Evolutionary conservation across 2,113 vertebrate genomes (phyloP).

Genomic region (Lethenteron camtschaticum): DNA sequence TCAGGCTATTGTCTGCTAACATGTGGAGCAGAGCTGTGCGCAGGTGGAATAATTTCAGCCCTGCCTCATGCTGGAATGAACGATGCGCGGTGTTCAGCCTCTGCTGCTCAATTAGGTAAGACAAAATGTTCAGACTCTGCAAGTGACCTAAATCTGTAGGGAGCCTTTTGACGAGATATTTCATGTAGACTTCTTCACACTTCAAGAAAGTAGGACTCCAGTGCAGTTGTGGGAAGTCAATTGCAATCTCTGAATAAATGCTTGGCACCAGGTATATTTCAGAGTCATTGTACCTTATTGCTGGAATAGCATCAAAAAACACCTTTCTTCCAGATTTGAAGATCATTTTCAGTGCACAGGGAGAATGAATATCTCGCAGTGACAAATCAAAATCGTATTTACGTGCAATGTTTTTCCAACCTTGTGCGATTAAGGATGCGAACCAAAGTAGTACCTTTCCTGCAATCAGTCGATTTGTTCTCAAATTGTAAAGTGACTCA

Average conservation of each 20-base stretch:
- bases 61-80: no score
- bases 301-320: background rate
- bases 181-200: background rate
- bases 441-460: background rate
- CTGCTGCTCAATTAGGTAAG: background rate
- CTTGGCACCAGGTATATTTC: slow-evolving; percentile 3
- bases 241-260: background rate
- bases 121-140: background rate
- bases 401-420: background rate
- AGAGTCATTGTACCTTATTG: background rate
- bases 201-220: background rate
- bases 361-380: background rate
- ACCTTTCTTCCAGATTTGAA: background rate
- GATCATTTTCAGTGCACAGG: background rate
- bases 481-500: no score
- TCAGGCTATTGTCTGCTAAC: no score
- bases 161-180: background rate
- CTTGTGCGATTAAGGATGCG: background rate
- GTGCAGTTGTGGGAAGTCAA: background rate
- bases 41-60: no score
- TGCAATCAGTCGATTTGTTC: no score
- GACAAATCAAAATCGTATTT: background rate
- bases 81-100: background rate
- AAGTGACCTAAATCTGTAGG: background rate
- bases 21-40: no score